These are phyloP conservation scores for Arrhamphus sclerolepis DNA, from an alignment of 2,797 vertebrate genomes.

Conservation along the genomic window DNA sequence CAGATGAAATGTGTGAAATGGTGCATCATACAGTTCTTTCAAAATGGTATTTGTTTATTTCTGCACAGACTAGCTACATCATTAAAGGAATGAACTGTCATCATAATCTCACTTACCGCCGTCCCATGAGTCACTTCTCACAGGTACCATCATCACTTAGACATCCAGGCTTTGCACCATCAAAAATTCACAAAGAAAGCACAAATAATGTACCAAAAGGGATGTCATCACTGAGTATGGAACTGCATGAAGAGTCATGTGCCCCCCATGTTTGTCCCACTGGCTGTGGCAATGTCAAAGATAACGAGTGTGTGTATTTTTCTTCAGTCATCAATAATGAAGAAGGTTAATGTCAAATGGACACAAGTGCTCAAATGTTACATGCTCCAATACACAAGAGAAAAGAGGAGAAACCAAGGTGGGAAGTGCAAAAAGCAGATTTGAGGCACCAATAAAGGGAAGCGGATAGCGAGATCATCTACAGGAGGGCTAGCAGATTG, in stretches of 20 bases:
- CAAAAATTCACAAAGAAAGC: slow-evolving; percentile 46
- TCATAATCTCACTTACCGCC: slow-evolving; percentile 2
- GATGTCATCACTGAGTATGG: too few relatives aligned
- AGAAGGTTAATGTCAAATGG: neutral
- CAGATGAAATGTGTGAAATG: neutral
- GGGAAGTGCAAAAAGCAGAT: slow-evolving; percentile 15
- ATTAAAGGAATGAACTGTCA: slow-evolving; percentile 29
- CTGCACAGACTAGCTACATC: neutral
- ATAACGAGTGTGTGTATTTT: neutral
- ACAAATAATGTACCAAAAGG: slow-evolving; percentile 34
- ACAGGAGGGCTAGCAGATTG: slow-evolving; percentile 20
- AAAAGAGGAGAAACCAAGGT: slow-evolving; percentile 4
- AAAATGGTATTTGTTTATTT: slow-evolving; percentile 1
- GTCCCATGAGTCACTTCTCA: slow-evolving; percentile 19
- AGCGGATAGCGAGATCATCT: slow-evolving; percentile 16
- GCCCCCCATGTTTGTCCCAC: too few relatives aligned
- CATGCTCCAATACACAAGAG: too few relatives aligned
- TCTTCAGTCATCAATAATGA: neutral
- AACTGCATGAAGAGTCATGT: neutral
- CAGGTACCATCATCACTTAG: slow-evolving; percentile 26
- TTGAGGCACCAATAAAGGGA: slow-evolving; percentile 22
- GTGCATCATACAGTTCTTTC: neutral
- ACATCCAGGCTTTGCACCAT: slow-evolving; percentile 38
- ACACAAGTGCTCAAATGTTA: too few relatives aligned
- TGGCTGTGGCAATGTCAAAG: neutral